Conservation (phyloP, 2,113 vertebrate genomes). For the Poeciliopsis prolifica region DNA sequence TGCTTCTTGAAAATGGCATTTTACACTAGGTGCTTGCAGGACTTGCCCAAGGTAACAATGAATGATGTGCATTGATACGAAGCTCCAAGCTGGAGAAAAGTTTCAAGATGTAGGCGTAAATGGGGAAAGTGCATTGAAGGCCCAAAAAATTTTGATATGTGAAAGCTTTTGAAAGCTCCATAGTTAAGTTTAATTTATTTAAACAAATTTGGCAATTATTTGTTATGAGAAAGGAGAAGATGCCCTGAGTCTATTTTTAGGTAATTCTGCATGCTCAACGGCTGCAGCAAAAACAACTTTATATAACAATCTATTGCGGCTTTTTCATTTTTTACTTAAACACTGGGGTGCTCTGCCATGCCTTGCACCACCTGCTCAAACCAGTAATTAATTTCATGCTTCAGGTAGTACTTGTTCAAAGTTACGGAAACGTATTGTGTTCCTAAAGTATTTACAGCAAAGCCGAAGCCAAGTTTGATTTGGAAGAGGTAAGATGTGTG, state of each 20-base stretch:
- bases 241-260: not conserved
- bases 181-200: too few relatives aligned
- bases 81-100: too few relatives aligned
- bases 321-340: not conserved
- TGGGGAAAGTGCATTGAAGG: too few relatives aligned
- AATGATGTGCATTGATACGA: too few relatives aligned
- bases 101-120: too few relatives aligned
- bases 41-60: too few relatives aligned
- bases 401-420: slow-evolving; percentile 24
- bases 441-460: slow-evolving; percentile 54
- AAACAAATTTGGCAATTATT: too few relatives aligned
- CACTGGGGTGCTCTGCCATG: not conserved
- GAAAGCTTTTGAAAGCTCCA: too few relatives aligned
- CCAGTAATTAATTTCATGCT: slow-evolving; percentile 31
- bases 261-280: slow-evolving; percentile 15
- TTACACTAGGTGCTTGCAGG: too few relatives aligned
- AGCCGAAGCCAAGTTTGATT: slow-evolving; percentile 30
- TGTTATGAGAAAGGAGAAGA: too few relatives aligned
- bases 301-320: slow-evolving; percentile 14
- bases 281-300: slow-evolving; percentile 12
- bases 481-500: slow-evolving; percentile 4
- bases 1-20: too few relatives aligned
- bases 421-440: slow-evolving; percentile 56
- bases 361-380: slow-evolving; percentile 32
- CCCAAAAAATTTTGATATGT: too few relatives aligned